A percentile compares a stretch with the other conserved stretches of the same genome.
Conservation (phyloP, 2,797 vertebrate species). For the Sorex maritimensis region DNA sequence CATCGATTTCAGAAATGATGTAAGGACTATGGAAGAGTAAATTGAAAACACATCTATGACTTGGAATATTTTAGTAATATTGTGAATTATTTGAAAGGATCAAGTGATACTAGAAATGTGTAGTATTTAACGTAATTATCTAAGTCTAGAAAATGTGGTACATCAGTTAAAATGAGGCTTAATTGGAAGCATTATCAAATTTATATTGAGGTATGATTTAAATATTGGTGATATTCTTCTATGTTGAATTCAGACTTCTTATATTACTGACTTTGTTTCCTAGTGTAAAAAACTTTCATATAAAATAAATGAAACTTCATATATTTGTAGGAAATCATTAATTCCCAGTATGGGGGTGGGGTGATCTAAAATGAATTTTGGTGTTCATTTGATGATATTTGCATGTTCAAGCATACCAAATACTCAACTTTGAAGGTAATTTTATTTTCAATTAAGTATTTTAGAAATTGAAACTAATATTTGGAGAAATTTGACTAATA, state of each 20-base stretch:
- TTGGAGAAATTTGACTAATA: constrained; percentile 40
- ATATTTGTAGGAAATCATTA: not conserved
- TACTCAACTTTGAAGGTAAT: constrained; percentile 5
- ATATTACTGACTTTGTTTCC: constrained; percentile 24
- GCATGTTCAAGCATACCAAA: constrained; percentile 6
- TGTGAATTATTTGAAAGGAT: constrained; percentile 60
- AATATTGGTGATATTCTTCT: not conserved
- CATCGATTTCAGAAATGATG: constrained; percentile 35
- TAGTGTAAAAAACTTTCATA: not conserved
- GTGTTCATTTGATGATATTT: too few relatives aligned
- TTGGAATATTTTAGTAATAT: constrained; percentile 44
- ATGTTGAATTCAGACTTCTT: constrained; percentile 52
- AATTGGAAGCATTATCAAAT: constrained; percentile 12
- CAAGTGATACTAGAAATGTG: constrained; percentile 17
- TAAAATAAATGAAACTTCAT: not conserved
- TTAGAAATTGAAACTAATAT: constrained; percentile 54
- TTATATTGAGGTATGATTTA: constrained; percentile 33
- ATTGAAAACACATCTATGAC: constrained; percentile 20
- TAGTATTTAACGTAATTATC: constrained; percentile 44
- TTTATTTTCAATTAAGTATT: constrained; percentile 24
- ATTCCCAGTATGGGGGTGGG: not conserved
- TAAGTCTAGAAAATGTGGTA: constrained; percentile 44
- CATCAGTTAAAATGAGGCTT: constrained; percentile 28
- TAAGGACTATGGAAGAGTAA: constrained; percentile 59
- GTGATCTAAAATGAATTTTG: too few relatives aligned